Conservation (phyloP, 1,140 invertebrate species). For the Thrips palmi region DNA sequence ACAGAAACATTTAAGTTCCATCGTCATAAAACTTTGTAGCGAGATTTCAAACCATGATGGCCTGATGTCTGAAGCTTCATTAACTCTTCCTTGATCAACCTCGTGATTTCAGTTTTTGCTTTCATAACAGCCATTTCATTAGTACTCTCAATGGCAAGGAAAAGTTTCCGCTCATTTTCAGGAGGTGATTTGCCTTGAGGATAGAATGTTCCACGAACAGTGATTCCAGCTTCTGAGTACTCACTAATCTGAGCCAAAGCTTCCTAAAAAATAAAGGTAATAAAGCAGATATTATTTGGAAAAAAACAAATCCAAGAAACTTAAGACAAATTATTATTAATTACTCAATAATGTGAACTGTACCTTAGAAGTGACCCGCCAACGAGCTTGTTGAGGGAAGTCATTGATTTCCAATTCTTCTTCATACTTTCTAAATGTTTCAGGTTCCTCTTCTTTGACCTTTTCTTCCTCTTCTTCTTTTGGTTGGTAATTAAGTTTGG, state of each 20-base stretch:
- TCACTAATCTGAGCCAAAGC: slow-evolving; percentile 95
- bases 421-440: slow-evolving; percentile 81
- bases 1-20: too few relatives aligned
- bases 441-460: slow-evolving; percentile 37
- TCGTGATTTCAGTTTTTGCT: slow-evolving; percentile 94
- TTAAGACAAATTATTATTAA: not conserved
- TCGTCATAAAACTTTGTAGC: slow-evolving; percentile 99
- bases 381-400: slow-evolving; percentile 95
- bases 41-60: slow-evolving; percentile 69
- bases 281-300: too few relatives aligned
- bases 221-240: slow-evolving; percentile 96
- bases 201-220: slow-evolving; percentile 94
- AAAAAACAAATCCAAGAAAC: slow-evolving; percentile 13
- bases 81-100: slow-evolving; percentile 94
- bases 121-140: slow-evolving; percentile 93
- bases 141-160: slow-evolving; percentile 96
- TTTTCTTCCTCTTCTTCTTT: slow-evolving; percentile 58
- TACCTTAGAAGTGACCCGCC: slow-evolving; percentile 94
- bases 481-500: slow-evolving; percentile 92
- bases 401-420: slow-evolving; percentile 99
- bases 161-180: slow-evolving; percentile 91
- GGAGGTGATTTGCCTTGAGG: slow-evolving; percentile 72
- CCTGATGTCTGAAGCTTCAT: slow-evolving; percentile 77
- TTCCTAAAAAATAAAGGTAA: slow-evolving; percentile 61
- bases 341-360: slow-evolving; percentile 2